Evolutionary conservation across 1,140 invertebrate species (phyloP).

Genomic region (Capitella teleta): DNA sequence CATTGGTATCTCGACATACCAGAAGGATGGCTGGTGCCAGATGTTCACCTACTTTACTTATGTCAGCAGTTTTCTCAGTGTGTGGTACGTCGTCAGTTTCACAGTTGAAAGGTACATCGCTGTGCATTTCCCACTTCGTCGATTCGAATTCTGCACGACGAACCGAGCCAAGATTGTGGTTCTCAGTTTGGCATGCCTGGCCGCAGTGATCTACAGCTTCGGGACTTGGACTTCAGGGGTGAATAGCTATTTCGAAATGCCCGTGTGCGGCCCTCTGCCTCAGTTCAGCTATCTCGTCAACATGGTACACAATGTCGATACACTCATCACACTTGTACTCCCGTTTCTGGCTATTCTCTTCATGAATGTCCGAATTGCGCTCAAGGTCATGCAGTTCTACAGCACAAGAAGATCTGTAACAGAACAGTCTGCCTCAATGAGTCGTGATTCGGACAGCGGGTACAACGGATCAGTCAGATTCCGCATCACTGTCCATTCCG

Average conservation of each 20-base stretch:
- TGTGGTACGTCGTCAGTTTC: constrained; percentile 39
- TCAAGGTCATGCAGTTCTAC: constrained; percentile 15
- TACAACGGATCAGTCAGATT: background rate
- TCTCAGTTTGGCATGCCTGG: constrained; percentile 14
- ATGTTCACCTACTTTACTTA: constrained; percentile 30
- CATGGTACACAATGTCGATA: constrained; percentile 49
- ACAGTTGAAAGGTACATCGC: constrained; percentile 38
- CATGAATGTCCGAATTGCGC: constrained; percentile 51
- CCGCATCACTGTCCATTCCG: background rate
- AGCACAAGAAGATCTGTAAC: background rate
- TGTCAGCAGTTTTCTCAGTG: constrained; percentile 34
- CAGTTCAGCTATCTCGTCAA: constrained; percentile 35
- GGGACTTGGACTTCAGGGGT: constrained; percentile 6
- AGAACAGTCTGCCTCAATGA: no score
- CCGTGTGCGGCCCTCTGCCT: constrained; percentile 13
- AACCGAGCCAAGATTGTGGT: constrained; percentile 16
- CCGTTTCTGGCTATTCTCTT: constrained; percentile 48
- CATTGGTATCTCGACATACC: constrained; percentile 37
- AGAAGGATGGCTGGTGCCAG: constrained; percentile 27
- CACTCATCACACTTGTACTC: constrained; percentile 45
- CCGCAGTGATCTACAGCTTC: constrained; percentile 18
- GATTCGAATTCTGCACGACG: constrained; percentile 23
- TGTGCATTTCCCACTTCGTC: constrained; percentile 30
- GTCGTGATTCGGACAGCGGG: background rate
- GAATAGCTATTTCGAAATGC: background rate